Evolutionary conservation across 2,888 invertebrate species (phyloP).

Genomic region (Leucozona laternaria): DNA sequence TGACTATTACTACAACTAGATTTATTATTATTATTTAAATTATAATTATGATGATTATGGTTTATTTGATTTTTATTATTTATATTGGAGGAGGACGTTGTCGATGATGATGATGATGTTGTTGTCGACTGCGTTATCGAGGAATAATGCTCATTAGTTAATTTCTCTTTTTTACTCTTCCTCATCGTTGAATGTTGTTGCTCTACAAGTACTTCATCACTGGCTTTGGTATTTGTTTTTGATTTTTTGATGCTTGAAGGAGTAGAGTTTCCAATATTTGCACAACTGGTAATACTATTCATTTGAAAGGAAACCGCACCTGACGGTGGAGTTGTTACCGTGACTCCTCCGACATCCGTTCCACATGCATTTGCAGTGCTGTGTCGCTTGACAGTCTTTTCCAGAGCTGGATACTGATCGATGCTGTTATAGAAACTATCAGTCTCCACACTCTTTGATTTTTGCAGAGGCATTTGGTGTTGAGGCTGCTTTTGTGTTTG

Average conservation of each 20-base stretch:
- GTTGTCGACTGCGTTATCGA: slow-evolving; percentile 64
- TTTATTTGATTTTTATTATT: slow-evolving; percentile 70
- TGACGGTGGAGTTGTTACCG: slow-evolving; percentile 43
- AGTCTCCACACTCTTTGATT: slow-evolving; percentile 83
- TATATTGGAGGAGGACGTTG: slow-evolving; percentile 53
- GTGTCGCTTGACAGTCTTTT: slow-evolving; percentile 83
- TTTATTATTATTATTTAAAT: slow-evolving; percentile 69
- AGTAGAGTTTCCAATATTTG: slow-evolving; percentile 27
- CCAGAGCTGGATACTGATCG: slow-evolving; percentile 84
- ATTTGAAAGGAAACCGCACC: slow-evolving; percentile 43
- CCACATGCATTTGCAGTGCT: slow-evolving; percentile 79
- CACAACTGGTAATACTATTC: slow-evolving; percentile 49
- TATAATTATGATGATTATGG: slow-evolving; percentile 69
- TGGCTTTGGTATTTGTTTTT: slow-evolving; percentile 71
- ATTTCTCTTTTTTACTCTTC: slow-evolving; percentile 67
- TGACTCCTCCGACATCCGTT: slow-evolving; percentile 37
- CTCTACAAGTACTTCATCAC: slow-evolving; percentile 49
- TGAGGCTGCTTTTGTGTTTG: slow-evolving; percentile 57
- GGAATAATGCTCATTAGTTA: slow-evolving; percentile 37
- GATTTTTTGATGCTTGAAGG: slow-evolving; percentile 61
- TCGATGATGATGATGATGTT: slow-evolving; percentile 61
- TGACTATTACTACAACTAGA: slow-evolving; percentile 71
- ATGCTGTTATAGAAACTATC: slow-evolving; percentile 81
- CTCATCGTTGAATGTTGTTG: slow-evolving; percentile 48
- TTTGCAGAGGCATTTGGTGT: slow-evolving; percentile 79